Percentiles rank a stretch among this genome's conserved stretches.
phyloP scores from a whole-genome alignment of 2,797 vertebrate species.

The Chromis chromis region DNA sequence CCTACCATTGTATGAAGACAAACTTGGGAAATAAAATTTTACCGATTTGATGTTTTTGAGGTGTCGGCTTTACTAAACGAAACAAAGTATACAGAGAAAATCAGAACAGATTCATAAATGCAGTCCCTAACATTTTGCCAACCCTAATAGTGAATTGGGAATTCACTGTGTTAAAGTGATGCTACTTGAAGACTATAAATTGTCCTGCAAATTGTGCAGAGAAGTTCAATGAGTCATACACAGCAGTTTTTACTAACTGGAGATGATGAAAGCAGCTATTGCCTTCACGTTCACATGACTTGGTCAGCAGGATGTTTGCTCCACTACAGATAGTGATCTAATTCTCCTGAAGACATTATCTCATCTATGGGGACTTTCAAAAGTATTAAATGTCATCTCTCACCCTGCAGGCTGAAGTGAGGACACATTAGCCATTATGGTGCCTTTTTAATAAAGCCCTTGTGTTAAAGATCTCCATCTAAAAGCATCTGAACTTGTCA shows the following conservation, averaged over 20 bases:
- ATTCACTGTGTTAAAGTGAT: too few relatives aligned
- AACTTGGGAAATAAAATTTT: conserved; percentile 84
- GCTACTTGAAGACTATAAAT: too few relatives aligned
- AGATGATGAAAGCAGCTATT: not conserved
- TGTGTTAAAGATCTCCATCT: not conserved
- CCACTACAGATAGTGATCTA: not conserved
- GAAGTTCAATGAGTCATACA: not conserved
- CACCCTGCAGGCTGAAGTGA: not conserved
- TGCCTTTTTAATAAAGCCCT: not conserved
- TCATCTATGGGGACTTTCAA: not conserved
- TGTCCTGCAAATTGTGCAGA: too few relatives aligned
- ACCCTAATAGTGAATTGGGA: not conserved
- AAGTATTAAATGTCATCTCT: not conserved
- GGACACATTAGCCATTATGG: not conserved
- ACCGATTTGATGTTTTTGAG: conserved; percentile 60
- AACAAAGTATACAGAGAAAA: not conserved
- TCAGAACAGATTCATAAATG: not conserved
- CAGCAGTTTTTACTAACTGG: not conserved
- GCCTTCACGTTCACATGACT: not conserved
- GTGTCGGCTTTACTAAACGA: conserved; percentile 8
- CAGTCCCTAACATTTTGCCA: not conserved
- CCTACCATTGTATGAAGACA: conserved; percentile 63
- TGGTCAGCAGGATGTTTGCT: not conserved
- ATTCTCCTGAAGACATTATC: too few relatives aligned
- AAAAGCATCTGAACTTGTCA: not conserved